Base-by-base conservation (phyloP, 2,797 vertebrate species). In the Paedocypris micromegethes region DNA sequence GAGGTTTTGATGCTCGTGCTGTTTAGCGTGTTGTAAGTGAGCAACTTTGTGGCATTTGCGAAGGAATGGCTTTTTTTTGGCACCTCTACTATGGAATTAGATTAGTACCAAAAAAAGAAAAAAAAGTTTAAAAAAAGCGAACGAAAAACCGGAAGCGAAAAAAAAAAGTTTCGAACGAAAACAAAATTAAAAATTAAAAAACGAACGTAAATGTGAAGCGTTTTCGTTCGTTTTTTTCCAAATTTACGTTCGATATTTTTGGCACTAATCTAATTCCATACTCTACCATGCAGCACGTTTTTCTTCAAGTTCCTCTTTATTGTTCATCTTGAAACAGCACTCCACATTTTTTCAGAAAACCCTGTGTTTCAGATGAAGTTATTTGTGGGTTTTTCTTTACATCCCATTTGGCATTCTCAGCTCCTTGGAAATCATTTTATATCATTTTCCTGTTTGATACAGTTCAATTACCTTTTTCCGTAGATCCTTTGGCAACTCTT, bases 1-100 rank as follows among this genome's bases (percentile, higher is more conserved):
- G 57, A 60, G 48, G 43, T 60, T 66, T 54, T 72, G 64, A 72
- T 67, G 37, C 59, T 23, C 6, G 45, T 66, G 64, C 64, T 60
- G 63, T 72, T 66, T 66, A 9, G 43, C 56, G 38, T 55, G 61
- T 47, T 65, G 39, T 44, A 56, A 57, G 58, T 3, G 50, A 49
- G 57, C 4, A 57, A 5, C 40, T 71, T 66, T 59, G 1, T 23
- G 66, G 49, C 43, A 44, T 69, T 42, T 3, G 50, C 6, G 4
- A 4, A 53, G 45, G 46, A 61, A 61, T 8, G 23, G 23, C 23
- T 23, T 55, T 62, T 9, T 55, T 42, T 52, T 70, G 50, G 46
- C 58, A 54, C 23, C 23, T 1, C 23, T 23, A 23, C 23, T 23
- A 23, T 23, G 23, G 23, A 23, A 23, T 23, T 23, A 23, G 23